Evolutionary conservation across 2,113 vertebrate genomes (phyloP).

Genomic region (Bos javanicus): DNA sequence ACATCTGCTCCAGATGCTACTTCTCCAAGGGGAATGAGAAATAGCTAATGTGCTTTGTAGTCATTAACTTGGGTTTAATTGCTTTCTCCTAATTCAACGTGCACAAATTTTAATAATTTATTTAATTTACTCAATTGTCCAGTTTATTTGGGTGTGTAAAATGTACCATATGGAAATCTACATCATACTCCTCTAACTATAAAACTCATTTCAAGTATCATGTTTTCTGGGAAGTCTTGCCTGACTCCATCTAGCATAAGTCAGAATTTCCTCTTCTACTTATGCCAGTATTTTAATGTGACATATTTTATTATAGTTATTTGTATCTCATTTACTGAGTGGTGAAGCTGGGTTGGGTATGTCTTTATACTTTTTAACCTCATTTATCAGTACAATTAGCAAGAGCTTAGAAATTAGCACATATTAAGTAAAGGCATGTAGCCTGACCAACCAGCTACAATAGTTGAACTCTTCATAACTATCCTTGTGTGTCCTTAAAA

Average conservation of each 20-base stretch:
- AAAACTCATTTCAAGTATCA: background rate
- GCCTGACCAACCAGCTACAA: background rate
- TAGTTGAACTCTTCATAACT: background rate
- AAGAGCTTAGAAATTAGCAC: background rate
- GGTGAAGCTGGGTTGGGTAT: background rate
- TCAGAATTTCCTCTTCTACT: background rate
- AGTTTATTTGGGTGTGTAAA: background rate
- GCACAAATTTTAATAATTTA: background rate
- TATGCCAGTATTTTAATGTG: background rate
- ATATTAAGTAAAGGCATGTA: background rate
- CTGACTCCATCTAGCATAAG: background rate
- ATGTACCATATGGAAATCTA: background rate
- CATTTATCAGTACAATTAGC: background rate
- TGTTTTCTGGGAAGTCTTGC: background rate
- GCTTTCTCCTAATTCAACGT: conserved; percentile 30
- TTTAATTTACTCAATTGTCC: background rate
- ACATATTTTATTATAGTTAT: background rate
- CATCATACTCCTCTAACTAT: background rate
- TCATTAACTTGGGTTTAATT: conserved; percentile 27
- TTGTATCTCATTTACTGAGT: background rate
- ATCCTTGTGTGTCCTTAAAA: background rate
- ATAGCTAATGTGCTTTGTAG: background rate
- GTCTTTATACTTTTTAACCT: background rate
- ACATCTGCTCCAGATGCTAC: conserved; percentile 62
- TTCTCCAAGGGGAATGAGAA: conserved; percentile 39